Evolutionary conservation across 2,888 invertebrate genomes (phyloP).

Genomic region (Acanthococcus lagerstroemiae): DNA sequence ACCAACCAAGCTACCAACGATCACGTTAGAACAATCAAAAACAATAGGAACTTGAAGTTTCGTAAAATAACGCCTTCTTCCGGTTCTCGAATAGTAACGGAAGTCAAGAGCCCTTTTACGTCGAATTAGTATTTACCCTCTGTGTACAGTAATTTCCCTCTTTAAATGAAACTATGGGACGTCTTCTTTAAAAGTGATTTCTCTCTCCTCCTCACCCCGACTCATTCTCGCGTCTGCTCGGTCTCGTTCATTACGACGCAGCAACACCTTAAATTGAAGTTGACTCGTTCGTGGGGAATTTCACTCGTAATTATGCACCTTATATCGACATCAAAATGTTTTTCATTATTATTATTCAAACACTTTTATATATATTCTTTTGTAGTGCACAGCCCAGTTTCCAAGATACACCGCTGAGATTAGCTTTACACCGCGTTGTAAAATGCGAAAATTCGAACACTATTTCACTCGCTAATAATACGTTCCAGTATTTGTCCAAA

Average conservation of each 20-base stretch:
- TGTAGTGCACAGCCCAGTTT: neutral
- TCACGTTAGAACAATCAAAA: slow-evolving; percentile 2
- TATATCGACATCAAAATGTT: slow-evolving; percentile 17
- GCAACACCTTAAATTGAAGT: slow-evolving; percentile 14
- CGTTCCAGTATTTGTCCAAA: no score
- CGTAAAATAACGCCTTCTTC: slow-evolving; percentile 25
- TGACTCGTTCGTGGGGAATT: slow-evolving; percentile 20
- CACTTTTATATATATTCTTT: neutral
- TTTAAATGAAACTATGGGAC: slow-evolving; percentile 22
- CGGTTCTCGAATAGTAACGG: slow-evolving; percentile 24
- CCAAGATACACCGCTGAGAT: neutral
- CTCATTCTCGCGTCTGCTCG: neutral
- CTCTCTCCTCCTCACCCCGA: neutral
- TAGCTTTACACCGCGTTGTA: no score
- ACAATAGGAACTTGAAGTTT: slow-evolving; percentile 3
- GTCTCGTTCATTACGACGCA: neutral
- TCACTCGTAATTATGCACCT: slow-evolving; percentile 27
- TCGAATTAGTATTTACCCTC: slow-evolving; percentile 24
- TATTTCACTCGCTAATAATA: no score
- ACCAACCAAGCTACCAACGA: no score
- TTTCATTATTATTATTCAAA: neutral
- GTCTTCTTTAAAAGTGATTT: slow-evolving; percentile 26
- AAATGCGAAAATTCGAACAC: no score
- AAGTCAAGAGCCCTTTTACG: slow-evolving; percentile 14
- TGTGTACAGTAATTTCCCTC: slow-evolving; percentile 17